phyloP scores from a whole-genome alignment of 2,888 invertebrate species.

The Ellobium chinense region DNA sequence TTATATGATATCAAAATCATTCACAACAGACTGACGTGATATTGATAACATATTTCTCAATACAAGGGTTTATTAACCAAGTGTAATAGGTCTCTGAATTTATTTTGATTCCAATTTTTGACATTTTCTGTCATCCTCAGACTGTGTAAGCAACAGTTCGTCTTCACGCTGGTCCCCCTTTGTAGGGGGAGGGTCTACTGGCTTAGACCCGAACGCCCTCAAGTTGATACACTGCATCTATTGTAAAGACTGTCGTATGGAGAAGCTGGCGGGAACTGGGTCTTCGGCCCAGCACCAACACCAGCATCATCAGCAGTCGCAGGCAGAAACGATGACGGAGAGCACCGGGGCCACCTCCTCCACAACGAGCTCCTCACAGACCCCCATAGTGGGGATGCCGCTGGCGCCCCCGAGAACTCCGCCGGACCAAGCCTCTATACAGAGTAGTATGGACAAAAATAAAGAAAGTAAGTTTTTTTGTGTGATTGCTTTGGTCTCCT shows the following conservation, averaged over 20 bases:
- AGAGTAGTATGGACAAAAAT: constrained; percentile 96
- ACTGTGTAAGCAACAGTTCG: constrained; percentile 54
- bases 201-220: constrained; percentile 71
- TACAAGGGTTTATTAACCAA: too few relatives aligned
- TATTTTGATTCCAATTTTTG: too few relatives aligned
- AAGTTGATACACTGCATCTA: constrained; percentile 75
- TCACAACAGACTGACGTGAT: too few relatives aligned
- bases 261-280: constrained; percentile 59
- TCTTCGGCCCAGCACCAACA: constrained; percentile 32
- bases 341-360: background rate
- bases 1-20: too few relatives aligned
- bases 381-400: constrained; percentile 39
- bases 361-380: constrained; percentile 21
- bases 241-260: constrained; percentile 75
- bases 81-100: too few relatives aligned
- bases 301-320: constrained; percentile 21
- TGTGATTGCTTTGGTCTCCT: background rate
- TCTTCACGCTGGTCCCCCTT: constrained; percentile 68
- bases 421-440: constrained; percentile 95
- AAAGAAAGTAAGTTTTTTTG: constrained; percentile 96
- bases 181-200: constrained; percentile 60
- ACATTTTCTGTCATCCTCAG: too few relatives aligned
- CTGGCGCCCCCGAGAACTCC: constrained; percentile 85
- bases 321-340: constrained; percentile 4
- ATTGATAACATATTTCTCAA: too few relatives aligned